These are phyloP conservation scores for Malacosoma neustria DNA, from an alignment of 2,888 invertebrate genomes.

Conservation along the genomic window DNA sequence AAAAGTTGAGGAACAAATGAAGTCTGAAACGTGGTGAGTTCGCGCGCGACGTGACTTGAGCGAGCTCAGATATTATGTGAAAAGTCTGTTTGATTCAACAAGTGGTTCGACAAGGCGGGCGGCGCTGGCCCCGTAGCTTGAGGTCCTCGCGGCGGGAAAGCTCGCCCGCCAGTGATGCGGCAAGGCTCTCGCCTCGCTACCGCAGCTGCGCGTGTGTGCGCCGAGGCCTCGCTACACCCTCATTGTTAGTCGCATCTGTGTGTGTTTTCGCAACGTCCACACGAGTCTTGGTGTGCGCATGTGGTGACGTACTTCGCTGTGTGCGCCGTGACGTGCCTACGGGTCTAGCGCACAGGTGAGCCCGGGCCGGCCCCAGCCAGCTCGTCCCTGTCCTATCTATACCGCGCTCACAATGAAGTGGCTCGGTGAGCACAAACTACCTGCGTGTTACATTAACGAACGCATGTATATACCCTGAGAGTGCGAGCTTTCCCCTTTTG, in stretches of 20 bases:
- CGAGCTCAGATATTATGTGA: conserved; percentile 35
- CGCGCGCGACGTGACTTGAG: conserved; percentile 42
- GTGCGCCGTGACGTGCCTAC: conserved; percentile 55
- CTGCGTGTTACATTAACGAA: conserved; percentile 49
- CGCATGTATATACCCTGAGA: conserved; percentile 24
- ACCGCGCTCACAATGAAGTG: conserved; percentile 54
- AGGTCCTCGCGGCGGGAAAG: conserved; percentile 60
- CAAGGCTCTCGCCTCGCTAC: conserved; percentile 23
- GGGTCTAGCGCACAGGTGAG: conserved; percentile 62
- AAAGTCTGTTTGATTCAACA: conserved; percentile 60
- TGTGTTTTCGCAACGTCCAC: conserved; percentile 10
- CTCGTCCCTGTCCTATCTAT: conserved; percentile 50
- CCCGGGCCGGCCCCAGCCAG: conserved; percentile 57
- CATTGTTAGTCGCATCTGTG: conserved; percentile 17
- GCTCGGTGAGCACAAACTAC: conserved; percentile 54
- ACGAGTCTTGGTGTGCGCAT: conserved; percentile 13
- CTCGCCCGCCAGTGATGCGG: conserved; percentile 62
- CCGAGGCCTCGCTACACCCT: conserved; percentile 22
- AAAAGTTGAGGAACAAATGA: conserved; percentile 16
- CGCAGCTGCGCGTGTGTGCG: conserved; percentile 24
- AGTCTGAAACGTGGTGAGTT: conserved; percentile 20
- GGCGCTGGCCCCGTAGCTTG: conserved; percentile 35
- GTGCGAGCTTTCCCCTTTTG: conserved; percentile 16
- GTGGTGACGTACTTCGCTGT: conserved; percentile 12
- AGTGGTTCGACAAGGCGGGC: conserved; percentile 58